These are phyloP conservation scores for Cantharis flavilabris DNA, from an alignment of 2,888 invertebrate genomes.

Conservation along the genomic window DNA sequence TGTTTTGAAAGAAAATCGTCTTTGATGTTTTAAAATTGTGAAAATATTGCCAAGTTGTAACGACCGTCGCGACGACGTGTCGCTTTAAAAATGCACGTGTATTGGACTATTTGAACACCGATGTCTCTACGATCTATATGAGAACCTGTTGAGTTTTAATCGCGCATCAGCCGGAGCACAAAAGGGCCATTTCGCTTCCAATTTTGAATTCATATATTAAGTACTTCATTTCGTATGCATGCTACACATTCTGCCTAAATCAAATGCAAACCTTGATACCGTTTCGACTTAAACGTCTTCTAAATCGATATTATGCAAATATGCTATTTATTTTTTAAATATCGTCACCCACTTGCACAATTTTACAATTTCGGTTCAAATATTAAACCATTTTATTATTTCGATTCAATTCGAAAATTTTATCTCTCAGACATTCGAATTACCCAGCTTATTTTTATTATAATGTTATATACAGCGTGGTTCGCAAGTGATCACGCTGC, in stretches of 20 bases:
- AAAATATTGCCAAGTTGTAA: conserved; percentile 24
- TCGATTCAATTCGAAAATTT: background rate
- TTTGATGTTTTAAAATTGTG: conserved; percentile 16
- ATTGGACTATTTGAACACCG: conserved; percentile 16
- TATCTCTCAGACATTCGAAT: background rate
- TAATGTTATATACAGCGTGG: background rate
- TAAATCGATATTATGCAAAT: background rate
- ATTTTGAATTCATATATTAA: conserved; percentile 3
- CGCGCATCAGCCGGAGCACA: background rate
- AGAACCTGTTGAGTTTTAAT: conserved; percentile 3
- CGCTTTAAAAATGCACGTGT: conserved; percentile 27
- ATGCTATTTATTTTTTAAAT: background rate
- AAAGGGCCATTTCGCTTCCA: conserved; percentile 3
- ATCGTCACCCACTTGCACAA: background rate
- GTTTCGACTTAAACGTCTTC: background rate
- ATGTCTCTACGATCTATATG: conserved; percentile 10
- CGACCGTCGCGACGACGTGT: conserved; percentile 23
- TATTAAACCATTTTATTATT: background rate
- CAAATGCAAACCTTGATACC: conserved; percentile 2
- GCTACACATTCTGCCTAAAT: background rate
- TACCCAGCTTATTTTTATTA: background rate
- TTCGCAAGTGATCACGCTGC: background rate
- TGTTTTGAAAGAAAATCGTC: background rate
- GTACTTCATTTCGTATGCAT: conserved; percentile 2
- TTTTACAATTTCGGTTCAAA: background rate